Conservation (phyloP, 2,888 invertebrate genomes). For the Cerceris ruficornis region DNA sequence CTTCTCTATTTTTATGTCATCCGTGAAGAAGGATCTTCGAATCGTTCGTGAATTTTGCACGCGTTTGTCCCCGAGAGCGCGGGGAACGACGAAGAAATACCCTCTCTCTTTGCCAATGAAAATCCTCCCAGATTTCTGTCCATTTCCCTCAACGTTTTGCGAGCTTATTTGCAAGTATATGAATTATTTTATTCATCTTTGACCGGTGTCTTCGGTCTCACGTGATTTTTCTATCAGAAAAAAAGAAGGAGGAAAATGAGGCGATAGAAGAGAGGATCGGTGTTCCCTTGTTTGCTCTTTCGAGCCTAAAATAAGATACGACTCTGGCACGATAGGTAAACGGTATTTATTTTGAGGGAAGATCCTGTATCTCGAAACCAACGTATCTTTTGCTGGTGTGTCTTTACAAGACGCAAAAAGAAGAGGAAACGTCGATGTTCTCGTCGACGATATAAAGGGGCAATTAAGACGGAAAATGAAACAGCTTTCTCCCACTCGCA, state of each 20-base stretch:
- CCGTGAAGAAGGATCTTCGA: slow-evolving; percentile 28
- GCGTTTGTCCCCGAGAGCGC: slow-evolving; percentile 1
- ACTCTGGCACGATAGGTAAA: slow-evolving; percentile 25
- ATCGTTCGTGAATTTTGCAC: slow-evolving; percentile 29
- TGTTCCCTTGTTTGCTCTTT: slow-evolving; percentile 37
- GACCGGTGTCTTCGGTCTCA: too few species aligned
- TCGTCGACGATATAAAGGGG: neutral
- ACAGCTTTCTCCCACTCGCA: too few species aligned
- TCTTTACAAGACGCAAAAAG: slow-evolving; percentile 8
- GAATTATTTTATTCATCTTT: too few species aligned
- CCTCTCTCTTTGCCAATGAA: neutral
- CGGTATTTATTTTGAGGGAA: slow-evolving; percentile 54
- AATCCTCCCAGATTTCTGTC: neutral
- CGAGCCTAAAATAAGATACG: slow-evolving; percentile 25
- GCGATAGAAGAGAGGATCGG: slow-evolving; percentile 32
- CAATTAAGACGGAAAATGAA: neutral
- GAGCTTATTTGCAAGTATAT: too few species aligned
- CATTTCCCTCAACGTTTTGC: too few species aligned
- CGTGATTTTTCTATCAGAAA: too few species aligned
- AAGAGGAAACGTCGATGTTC: neutral
- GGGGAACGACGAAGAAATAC: neutral
- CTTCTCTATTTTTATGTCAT: slow-evolving; percentile 54
- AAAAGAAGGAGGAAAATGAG: too few species aligned
- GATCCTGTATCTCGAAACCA: slow-evolving; percentile 26
- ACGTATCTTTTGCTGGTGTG: slow-evolving; percentile 13